Evolutionary conservation across 2,797 vertebrate species (phyloP).

Genomic region (Xiphophorus birchmanni): DNA sequence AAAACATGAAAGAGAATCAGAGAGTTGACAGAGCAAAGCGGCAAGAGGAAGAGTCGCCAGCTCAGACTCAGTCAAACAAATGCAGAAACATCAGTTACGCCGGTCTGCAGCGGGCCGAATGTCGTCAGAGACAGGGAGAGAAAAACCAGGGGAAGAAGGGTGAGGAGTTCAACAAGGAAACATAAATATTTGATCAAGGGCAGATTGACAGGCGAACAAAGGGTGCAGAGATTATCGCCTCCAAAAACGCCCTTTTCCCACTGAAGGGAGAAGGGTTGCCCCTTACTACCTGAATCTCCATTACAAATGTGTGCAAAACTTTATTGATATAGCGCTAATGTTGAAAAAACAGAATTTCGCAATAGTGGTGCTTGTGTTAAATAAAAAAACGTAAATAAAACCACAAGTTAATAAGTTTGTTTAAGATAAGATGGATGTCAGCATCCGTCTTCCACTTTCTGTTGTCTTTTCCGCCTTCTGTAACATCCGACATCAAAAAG

Average conservation of each 20-base stretch:
- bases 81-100: constrained; percentile 30
- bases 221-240: constrained; percentile 47
- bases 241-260: constrained; percentile 64
- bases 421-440: too few relatives aligned
- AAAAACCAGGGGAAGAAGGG: constrained; percentile 67
- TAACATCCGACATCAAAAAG: too few relatives aligned
- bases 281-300: not conserved
- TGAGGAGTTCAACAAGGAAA: constrained; percentile 78
- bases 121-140: constrained; percentile 68
- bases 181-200: constrained; percentile 82
- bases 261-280: constrained; percentile 27
- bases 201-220: constrained; percentile 83
- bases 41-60: constrained; percentile 66
- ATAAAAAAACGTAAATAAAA: too few relatives aligned
- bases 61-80: constrained; percentile 40
- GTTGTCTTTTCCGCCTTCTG: too few relatives aligned
- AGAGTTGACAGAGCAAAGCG: constrained; percentile 57
- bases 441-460: too few relatives aligned
- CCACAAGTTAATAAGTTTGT: too few relatives aligned
- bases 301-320: too few relatives aligned
- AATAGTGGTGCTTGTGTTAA: too few relatives aligned
- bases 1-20: constrained; percentile 64
- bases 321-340: too few relatives aligned
- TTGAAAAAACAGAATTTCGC: too few relatives aligned
- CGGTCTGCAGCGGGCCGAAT: constrained; percentile 45